Percentiles rank a stretch among this genome's conserved stretches.
These are phyloP conservation scores for Conger conger DNA, from an alignment of 2,113 vertebrate genomes.

Conservation along the genomic window DNA sequence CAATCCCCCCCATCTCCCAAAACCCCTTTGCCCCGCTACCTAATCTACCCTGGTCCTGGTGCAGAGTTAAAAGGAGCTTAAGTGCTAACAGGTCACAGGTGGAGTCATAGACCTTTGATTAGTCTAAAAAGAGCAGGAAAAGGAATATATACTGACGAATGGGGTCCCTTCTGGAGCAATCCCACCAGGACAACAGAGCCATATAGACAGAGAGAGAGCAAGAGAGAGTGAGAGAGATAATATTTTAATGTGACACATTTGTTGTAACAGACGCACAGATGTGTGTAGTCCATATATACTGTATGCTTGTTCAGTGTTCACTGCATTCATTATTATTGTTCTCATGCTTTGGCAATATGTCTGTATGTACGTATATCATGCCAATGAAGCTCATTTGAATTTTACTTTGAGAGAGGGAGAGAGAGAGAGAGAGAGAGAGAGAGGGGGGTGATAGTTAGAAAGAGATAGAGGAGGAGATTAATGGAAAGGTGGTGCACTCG, in stretches of 20 bases:
- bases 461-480: constrained; percentile 28
- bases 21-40: neutral
- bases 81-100: neutral
- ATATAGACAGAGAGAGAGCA: constrained; percentile 44
- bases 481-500: neutral
- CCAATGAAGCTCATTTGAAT: no score
- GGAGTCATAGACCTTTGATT: constrained; percentile 18
- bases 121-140: neutral
- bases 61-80: constrained; percentile 6
- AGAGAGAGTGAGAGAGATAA: no score
- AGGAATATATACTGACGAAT: constrained; percentile 33
- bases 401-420: neutral
- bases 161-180: constrained; percentile 32
- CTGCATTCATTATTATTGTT: no score
- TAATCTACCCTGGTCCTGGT: constrained; percentile 35
- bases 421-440: neutral
- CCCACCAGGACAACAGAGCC: constrained; percentile 45
- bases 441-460: neutral
- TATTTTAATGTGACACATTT: no score
- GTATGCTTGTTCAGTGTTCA: no score
- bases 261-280: no score
- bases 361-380: no score
- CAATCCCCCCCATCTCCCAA: neutral
- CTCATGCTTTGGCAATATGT: no score
- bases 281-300: no score